Conservation (phyloP, 2,888 invertebrate genomes). For the Cryptocephalus primarius region DNA sequence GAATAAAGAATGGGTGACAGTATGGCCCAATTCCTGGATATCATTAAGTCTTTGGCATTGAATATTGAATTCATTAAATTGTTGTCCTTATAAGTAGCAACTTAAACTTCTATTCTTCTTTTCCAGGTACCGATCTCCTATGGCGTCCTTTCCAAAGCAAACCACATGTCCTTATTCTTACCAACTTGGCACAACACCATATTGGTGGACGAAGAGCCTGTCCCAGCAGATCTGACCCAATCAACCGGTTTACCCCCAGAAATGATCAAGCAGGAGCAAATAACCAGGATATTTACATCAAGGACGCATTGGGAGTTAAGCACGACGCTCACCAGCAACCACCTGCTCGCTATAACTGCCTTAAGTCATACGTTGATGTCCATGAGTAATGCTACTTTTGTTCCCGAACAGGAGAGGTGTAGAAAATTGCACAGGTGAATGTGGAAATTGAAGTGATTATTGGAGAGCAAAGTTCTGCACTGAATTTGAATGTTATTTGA, state of each 20-base stretch:
- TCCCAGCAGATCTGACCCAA: conserved; percentile 22
- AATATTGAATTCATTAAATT: too few relatives aligned
- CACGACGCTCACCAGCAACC: conserved; percentile 90
- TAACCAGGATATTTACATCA: conserved; percentile 69
- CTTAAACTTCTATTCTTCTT: background rate
- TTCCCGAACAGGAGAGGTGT: conserved; percentile 75
- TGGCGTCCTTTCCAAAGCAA: conserved; percentile 92
- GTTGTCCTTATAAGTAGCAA: too few relatives aligned
- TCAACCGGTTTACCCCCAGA: conserved; percentile 55
- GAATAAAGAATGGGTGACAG: too few relatives aligned
- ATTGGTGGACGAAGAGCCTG: conserved; percentile 27
- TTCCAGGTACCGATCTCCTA: conserved; percentile 75
- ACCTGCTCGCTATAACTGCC: conserved; percentile 87
- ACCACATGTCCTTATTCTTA: conserved; percentile 87
- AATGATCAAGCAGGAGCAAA: conserved; percentile 60
- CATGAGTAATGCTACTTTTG: conserved; percentile 91
- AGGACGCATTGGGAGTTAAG: conserved; percentile 94
- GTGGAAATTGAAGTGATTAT: background rate
- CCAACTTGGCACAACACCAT: conserved; percentile 64
- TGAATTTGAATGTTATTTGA: too few relatives aligned
- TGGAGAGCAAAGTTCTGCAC: too few relatives aligned
- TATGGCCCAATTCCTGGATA: too few relatives aligned
- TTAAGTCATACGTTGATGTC: conserved; percentile 96
- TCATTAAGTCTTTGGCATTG: too few relatives aligned
- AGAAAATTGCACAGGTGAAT: conserved; percentile 60